These are phyloP conservation scores for Myrmophylax atrothorax DNA, from an alignment of 2,113 vertebrate genomes.

Conservation along the genomic window DNA sequence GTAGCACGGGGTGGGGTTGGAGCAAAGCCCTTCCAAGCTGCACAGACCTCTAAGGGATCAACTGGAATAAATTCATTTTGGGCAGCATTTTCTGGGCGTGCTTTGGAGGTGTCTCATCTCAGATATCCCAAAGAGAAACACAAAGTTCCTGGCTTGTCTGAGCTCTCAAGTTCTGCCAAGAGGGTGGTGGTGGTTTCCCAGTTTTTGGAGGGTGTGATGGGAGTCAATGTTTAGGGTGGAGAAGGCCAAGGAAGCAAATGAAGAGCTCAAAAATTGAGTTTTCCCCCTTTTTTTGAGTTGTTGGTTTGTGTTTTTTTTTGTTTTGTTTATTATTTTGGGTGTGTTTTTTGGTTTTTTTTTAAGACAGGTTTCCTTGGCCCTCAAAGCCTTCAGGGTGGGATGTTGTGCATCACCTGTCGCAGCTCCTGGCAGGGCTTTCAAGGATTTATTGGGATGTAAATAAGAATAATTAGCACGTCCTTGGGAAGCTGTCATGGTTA, in stretches of 20 bases:
- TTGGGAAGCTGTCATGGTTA: not conserved
- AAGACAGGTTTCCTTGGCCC: not conserved
- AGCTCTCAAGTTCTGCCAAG: accelerated
- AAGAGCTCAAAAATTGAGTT: not conserved
- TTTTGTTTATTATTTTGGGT: too few relatives aligned
- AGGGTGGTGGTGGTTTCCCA: accelerated
- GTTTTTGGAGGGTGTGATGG: not conserved
- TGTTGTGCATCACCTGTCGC: not conserved
- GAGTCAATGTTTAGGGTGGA: not conserved
- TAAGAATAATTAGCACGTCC: not conserved
- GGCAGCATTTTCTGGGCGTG: not conserved
- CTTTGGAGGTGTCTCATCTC: not conserved
- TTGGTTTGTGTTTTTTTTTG: too few relatives aligned
- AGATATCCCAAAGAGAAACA: not conserved
- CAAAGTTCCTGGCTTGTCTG: accelerated
- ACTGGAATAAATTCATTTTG: not conserved
- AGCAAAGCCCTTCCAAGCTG: not conserved
- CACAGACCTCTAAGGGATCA: not conserved
- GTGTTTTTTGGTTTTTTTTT: not conserved
- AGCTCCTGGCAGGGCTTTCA: not conserved
- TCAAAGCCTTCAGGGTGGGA: not conserved
- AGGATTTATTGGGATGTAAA: not conserved
- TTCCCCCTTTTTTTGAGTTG: not conserved
- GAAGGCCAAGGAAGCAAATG: not conserved
- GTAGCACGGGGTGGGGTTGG: not conserved